phyloP scores from a whole-genome alignment of 2,797 vertebrate species.

The Rhinatrema bivittatum region DNA sequence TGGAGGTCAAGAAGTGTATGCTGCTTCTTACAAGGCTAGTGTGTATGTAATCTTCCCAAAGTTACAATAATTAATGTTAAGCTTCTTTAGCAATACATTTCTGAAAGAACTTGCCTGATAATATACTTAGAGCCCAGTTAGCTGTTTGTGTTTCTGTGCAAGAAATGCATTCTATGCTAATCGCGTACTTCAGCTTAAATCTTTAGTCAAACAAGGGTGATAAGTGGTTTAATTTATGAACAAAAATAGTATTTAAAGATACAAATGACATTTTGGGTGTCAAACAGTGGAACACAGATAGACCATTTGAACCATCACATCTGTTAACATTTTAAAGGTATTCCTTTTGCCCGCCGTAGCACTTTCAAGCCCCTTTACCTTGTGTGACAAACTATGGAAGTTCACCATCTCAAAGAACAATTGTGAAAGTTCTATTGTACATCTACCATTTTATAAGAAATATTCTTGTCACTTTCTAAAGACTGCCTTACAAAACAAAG shows the following conservation, averaged over 20 bases:
- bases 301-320: conserved; percentile 12
- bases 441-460: no score
- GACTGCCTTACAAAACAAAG: no score
- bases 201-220: conserved; percentile 83
- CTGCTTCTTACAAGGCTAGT: conserved; percentile 92
- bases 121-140: conserved; percentile 92
- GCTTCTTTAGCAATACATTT: conserved; percentile 98
- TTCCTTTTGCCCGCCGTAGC: no score
- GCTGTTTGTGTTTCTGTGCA: conserved; percentile 87
- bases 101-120: conserved; percentile 95
- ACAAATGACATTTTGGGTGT: conserved; percentile 48
- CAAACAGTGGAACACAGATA: conserved; percentile 8
- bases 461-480: no score
- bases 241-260: conserved; percentile 61
- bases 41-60: conserved; percentile 98
- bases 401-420: no score
- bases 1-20: conserved; percentile 99
- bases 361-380: no score
- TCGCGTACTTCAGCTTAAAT: conserved; percentile 86
- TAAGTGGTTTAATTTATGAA: conserved; percentile 70
- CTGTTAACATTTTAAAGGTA: conserved; percentile 9
- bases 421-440: no score
- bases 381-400: no score
- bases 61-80: conserved; percentile 99
- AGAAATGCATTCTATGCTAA: conserved; percentile 70